These are phyloP conservation scores for Heliconius ethilla DNA, from an alignment of 2,888 invertebrate genomes.

Conservation along the genomic window DNA sequence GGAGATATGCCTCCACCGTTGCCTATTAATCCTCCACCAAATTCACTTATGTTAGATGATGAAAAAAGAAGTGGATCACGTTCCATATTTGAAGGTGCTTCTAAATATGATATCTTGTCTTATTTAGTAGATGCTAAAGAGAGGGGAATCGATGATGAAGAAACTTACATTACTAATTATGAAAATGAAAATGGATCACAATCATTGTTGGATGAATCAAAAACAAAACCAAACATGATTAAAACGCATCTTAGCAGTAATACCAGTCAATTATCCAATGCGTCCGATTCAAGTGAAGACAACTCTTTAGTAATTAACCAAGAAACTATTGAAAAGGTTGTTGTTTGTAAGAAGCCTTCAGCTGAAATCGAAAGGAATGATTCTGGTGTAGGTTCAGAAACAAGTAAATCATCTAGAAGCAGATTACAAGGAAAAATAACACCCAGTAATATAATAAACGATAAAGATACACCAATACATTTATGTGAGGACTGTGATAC, in stretches of 20 bases:
- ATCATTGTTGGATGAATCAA: slow-evolving; percentile 76
- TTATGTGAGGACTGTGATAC: slow-evolving; percentile 94
- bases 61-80: slow-evolving; percentile 86
- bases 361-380: slow-evolving; percentile 95
- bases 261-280: slow-evolving; percentile 88
- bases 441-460: slow-evolving; percentile 73
- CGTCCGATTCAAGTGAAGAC: slow-evolving; percentile 94
- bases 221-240: slow-evolving; percentile 76
- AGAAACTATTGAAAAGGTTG: slow-evolving; percentile 80
- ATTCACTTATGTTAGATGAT: slow-evolving; percentile 85
- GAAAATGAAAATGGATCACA: slow-evolving; percentile 78
- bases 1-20: slow-evolving; percentile 89
- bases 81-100: slow-evolving; percentile 90
- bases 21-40: slow-evolving; percentile 89
- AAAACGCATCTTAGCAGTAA: slow-evolving; percentile 83
- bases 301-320: slow-evolving; percentile 86
- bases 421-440: slow-evolving; percentile 84
- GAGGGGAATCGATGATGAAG: slow-evolving; percentile 86
- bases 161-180: slow-evolving; percentile 85
- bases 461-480: slow-evolving; percentile 84
- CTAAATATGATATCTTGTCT: slow-evolving; percentile 94
- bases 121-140: slow-evolving; percentile 94
- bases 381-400: slow-evolving; percentile 96
- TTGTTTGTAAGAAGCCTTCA: slow-evolving; percentile 81
- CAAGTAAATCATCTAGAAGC: slow-evolving; percentile 92